Evolutionary conservation across 2,888 invertebrate genomes (phyloP).

Genomic region (Synanthedon andrenaeformis): DNA sequence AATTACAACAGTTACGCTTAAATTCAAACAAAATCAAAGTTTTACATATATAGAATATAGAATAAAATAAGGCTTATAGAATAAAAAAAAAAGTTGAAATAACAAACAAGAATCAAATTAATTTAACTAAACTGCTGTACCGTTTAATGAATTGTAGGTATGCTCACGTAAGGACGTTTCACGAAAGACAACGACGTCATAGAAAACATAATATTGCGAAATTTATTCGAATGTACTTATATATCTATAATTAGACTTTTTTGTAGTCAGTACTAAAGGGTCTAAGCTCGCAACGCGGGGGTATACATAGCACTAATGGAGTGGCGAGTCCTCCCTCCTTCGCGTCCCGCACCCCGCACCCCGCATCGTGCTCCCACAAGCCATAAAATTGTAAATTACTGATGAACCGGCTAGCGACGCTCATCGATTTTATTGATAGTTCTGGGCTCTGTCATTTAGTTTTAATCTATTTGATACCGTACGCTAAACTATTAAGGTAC

Average conservation of each 20-base stretch:
- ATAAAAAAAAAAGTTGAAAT: no score
- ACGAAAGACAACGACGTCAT: no score
- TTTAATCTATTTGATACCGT: neutral
- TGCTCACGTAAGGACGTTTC: no score
- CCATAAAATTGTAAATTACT: constrained; percentile 71
- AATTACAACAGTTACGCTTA: no score
- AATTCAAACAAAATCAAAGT: no score
- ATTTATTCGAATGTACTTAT: no score
- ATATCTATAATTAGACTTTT: neutral
- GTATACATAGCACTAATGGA: constrained; percentile 52
- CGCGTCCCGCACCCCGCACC: constrained; percentile 8
- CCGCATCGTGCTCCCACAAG: constrained; percentile 48
- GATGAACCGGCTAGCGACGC: constrained; percentile 58
- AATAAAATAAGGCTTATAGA: no score
- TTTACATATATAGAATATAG: no score
- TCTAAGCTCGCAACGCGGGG: constrained; percentile 41
- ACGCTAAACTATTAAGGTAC: neutral
- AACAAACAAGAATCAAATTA: no score
- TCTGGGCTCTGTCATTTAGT: constrained; percentile 15
- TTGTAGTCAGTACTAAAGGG: constrained; percentile 31
- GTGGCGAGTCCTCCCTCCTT: constrained; percentile 26
- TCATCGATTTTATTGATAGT: constrained; percentile 67
- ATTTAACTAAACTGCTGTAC: no score
- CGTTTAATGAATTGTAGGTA: no score
- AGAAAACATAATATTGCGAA: no score